phyloP scores from a whole-genome alignment of 2,797 vertebrate species.

The Prunella strophiata region DNA sequence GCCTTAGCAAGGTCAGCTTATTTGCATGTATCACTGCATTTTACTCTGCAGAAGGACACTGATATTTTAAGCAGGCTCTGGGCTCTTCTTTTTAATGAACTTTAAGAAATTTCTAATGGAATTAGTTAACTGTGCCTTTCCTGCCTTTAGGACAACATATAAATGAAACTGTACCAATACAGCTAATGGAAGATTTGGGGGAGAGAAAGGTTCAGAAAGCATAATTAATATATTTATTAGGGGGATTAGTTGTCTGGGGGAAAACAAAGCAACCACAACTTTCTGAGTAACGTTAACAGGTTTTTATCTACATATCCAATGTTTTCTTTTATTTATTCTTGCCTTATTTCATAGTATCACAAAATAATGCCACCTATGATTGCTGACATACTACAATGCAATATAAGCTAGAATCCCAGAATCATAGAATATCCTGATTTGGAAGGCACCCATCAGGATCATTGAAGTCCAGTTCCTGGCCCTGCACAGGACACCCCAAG shows the following conservation, averaged over 20 bases:
- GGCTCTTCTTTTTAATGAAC: neutral
- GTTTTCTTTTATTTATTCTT: neutral
- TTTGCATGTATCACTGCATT: neutral
- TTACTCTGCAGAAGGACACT: neutral
- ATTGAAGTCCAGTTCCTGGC: neutral
- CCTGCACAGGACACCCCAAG: neutral
- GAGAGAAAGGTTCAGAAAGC: neutral
- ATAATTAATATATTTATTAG: neutral
- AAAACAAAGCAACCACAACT: accelerated
- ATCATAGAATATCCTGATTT: neutral
- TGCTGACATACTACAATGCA: neutral
- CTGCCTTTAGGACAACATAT: neutral
- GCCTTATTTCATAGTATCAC: neutral
- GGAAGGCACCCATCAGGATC: neutral
- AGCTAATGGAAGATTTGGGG: neutral
- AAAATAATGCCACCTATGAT: neutral
- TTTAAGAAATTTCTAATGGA: neutral
- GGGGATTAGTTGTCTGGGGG: accelerated
- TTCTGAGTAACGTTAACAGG: neutral
- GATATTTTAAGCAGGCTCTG: neutral
- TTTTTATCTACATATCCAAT: neutral
- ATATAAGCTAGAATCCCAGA: neutral
- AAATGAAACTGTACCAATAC: neutral
- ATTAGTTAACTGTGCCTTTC: neutral
- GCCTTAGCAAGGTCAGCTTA: neutral